Percentiles rank a stretch among this genome's conserved stretches.
Conservation (phyloP, 2,888 invertebrate genomes). For the Pollenia labialis region DNA sequence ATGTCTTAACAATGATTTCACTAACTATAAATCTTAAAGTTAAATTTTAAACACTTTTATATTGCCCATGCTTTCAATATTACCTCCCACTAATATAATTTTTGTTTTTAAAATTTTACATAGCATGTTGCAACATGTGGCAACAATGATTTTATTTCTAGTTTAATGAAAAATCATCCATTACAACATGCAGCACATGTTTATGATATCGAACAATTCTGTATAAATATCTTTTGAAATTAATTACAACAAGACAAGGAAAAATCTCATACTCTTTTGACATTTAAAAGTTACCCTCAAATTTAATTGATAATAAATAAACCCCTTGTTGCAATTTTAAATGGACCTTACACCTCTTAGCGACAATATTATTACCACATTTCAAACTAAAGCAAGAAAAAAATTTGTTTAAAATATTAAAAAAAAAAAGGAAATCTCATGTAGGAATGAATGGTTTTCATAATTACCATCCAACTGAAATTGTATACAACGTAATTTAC, state of each 20-base stretch:
- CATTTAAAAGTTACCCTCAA: not conserved
- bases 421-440: not conserved
- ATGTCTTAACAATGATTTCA: no score
- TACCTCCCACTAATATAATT: not conserved
- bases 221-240: conserved; percentile 1
- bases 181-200: conserved; percentile 63
- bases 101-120: conserved; percentile 2
- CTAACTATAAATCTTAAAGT: no score
- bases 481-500: conserved; percentile 52
- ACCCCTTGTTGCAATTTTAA: not conserved
- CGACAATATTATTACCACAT: conserved; percentile 38
- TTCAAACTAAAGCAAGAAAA: conserved; percentile 32
- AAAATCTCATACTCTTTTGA: not conserved
- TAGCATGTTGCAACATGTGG: conserved; percentile 61
- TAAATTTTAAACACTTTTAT: no score
- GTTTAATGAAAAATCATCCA: conserved; percentile 63
- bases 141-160: conserved; percentile 38
- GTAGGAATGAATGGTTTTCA: conserved; percentile 21
- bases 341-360: conserved; percentile 37
- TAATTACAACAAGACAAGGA: conserved; percentile 29
- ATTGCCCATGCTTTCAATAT: not conserved
- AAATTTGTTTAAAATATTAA: not conserved
- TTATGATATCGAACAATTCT: conserved; percentile 53
- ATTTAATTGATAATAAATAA: conserved; percentile 26
- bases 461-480: conserved; percentile 41